Percentiles rank a stretch among this genome's conserved stretches.
Conservation (phyloP, 2,113 vertebrate species). For the Potamarius usumacintae region DNA sequence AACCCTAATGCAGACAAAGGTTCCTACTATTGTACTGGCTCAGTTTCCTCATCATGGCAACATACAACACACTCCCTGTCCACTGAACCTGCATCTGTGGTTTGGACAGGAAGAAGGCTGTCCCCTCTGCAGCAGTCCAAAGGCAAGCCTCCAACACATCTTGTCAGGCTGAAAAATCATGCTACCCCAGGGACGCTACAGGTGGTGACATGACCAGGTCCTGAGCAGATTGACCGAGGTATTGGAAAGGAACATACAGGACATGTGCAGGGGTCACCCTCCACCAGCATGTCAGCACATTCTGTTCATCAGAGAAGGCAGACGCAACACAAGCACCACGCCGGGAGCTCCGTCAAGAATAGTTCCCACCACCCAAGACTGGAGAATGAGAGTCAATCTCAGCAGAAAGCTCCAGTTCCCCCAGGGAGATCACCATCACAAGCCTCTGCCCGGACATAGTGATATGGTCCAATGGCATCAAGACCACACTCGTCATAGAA, state of each 20-base stretch:
- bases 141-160: no score
- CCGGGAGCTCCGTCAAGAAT: not conserved
- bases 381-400: slow-evolving; percentile 18
- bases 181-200: no score
- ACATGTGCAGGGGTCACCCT: not conserved
- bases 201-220: not conserved
- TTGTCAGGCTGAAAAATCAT: no score
- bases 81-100: no score
- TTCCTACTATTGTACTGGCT: not conserved
- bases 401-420: slow-evolving; percentile 20
- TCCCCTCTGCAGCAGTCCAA: no score
- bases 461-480: slow-evolving; percentile 3
- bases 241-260: not conserved
- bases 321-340: not conserved
- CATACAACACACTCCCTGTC: no score
- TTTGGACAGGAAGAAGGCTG: no score
- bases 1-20: not conserved
- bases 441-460: slow-evolving; percentile 1
- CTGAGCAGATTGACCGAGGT: not conserved
- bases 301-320: not conserved
- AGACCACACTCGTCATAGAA: not conserved
- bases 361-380: not conserved
- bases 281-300: not conserved
- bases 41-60: no score
- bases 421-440: slow-evolving; percentile 9